A percentile compares a stretch with the other conserved stretches of the same genome.
Evolutionary conservation across 1,140 invertebrate genomes (phyloP).

Genomic region (Apis dorsata): DNA sequence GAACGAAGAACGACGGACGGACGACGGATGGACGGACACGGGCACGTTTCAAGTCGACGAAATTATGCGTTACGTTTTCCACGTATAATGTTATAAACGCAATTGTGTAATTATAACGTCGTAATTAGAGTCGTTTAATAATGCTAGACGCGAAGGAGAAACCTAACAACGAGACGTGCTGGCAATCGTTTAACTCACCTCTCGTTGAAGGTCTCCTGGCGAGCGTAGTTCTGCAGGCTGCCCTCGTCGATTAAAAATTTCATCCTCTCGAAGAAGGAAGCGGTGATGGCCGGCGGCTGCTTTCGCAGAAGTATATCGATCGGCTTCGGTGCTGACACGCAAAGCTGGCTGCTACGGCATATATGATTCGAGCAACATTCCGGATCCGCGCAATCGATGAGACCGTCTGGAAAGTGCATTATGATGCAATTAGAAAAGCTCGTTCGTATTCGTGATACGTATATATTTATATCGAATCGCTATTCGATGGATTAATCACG

Average conservation of each 20-base stretch:
- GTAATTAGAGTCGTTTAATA: constrained; percentile 12
- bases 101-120: background rate
- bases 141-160: constrained; percentile 33
- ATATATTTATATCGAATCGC: background rate
- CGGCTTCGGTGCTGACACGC: constrained; percentile 94
- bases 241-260: constrained; percentile 98
- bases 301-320: constrained; percentile 95
- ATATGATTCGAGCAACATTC: constrained; percentile 93
- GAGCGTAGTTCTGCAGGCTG: constrained; percentile 97
- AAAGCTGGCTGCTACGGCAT: constrained; percentile 92
- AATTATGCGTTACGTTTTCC: background rate
- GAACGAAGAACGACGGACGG: constrained; percentile 57
- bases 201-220: constrained; percentile 96
- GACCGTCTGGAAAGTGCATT: constrained; percentile 87
- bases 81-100: background rate
- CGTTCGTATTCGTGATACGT: too few relatives aligned
- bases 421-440: background rate
- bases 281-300: constrained; percentile 96
- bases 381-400: constrained; percentile 97
- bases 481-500: background rate
- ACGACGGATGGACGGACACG: constrained; percentile 56
- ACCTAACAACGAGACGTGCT: constrained; percentile 26
- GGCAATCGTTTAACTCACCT: constrained; percentile 86
- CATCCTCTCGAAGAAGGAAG: constrained; percentile 98
- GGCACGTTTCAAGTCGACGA: constrained; percentile 15